phyloP scores from a whole-genome alignment of 2,888 invertebrate species.

The Drosophila austrosaltans region DNA sequence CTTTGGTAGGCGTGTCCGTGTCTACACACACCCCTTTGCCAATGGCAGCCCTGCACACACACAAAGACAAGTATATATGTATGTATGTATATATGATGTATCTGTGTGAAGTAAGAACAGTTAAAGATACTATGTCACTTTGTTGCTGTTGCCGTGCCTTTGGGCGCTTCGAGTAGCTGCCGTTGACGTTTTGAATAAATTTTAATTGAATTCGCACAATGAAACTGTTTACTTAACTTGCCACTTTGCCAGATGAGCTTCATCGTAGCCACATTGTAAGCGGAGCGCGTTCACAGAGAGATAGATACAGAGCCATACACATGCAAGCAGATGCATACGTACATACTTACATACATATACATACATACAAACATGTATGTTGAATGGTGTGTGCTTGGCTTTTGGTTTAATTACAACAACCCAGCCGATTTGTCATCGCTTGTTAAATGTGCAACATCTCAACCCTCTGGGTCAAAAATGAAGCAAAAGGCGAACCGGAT shows the following conservation, averaged over 20 bases:
- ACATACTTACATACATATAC: conserved; percentile 17
- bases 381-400: conserved; percentile 32
- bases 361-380: conserved; percentile 23
- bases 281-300: conserved; percentile 32
- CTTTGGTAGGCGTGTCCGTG: conserved; percentile 60
- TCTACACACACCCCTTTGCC: conserved; percentile 70
- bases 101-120: conserved; percentile 39
- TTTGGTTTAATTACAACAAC: conserved; percentile 69
- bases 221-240: conserved; percentile 82
- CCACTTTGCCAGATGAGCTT: conserved; percentile 81
- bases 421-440: conserved; percentile 62
- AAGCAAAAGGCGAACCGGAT: conserved; percentile 1
- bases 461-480: conserved; percentile 19
- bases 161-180: conserved; percentile 71
- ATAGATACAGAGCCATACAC: conserved; percentile 7
- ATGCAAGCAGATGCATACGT: conserved; percentile 19
- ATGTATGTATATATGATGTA: conserved; percentile 13
- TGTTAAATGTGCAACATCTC: conserved; percentile 57
- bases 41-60: conserved; percentile 66
- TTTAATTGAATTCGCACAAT: conserved; percentile 83
- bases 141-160: conserved; percentile 13
- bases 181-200: conserved; percentile 83
- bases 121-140: conserved; percentile 55
- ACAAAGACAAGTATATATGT: conserved; percentile 12
- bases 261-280: conserved; percentile 40